Conservation (phyloP, 2,888 invertebrate genomes). For the Polydrusus pterygomalis region DNA sequence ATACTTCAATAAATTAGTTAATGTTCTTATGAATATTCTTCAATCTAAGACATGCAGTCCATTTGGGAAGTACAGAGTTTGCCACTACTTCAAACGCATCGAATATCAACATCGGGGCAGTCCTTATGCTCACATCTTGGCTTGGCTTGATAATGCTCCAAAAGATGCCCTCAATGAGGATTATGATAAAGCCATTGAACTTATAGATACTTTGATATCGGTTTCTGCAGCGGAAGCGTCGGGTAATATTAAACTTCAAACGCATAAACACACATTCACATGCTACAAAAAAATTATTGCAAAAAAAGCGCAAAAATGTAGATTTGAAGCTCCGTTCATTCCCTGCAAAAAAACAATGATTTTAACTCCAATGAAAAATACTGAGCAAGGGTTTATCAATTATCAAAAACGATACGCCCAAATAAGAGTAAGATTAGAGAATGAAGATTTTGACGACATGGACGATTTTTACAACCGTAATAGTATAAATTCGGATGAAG, state of each 20-base stretch:
- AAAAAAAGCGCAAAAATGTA: constrained; percentile 56
- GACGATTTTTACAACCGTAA: not conserved
- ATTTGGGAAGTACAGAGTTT: constrained; percentile 63
- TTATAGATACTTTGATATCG: constrained; percentile 5
- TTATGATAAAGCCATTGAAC: constrained; percentile 20
- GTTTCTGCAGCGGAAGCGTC: constrained; percentile 60
- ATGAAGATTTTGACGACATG: not conserved
- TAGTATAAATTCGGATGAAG: constrained; percentile 56
- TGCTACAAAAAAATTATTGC: constrained; percentile 62
- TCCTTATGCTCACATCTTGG: constrained; percentile 61
- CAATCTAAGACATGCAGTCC: constrained; percentile 61
- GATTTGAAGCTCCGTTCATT: constrained; percentile 65
- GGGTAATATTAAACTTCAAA: constrained; percentile 58
- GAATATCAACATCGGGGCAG: constrained; percentile 68
- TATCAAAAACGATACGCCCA: constrained; percentile 22
- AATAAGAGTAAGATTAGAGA: not conserved
- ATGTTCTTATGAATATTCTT: not conserved
- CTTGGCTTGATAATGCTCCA: constrained; percentile 67
- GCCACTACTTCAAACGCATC: constrained; percentile 65
- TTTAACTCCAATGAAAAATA: constrained; percentile 57
- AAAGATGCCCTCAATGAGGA: not conserved
- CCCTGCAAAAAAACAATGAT: constrained; percentile 58
- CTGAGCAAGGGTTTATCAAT: constrained; percentile 23
- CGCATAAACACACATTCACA: constrained; percentile 64
- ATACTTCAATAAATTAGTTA: constrained; percentile 29